Evolutionary conservation across 2,113 vertebrate genomes (phyloP).

Genomic region (Hydropotes inermis): DNA sequence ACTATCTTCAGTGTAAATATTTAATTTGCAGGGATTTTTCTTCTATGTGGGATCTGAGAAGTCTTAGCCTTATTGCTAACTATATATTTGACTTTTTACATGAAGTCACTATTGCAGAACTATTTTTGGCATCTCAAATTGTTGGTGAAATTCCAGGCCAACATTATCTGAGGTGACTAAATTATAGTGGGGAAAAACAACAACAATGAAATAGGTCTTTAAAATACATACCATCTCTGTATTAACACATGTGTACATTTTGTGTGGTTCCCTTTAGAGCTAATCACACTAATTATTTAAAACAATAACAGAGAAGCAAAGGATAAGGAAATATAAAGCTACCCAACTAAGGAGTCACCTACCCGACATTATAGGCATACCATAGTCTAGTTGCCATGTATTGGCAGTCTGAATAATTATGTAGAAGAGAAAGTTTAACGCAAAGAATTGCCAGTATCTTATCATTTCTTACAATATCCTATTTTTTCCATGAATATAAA

Average conservation of each 20-base stretch:
- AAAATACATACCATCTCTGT: neutral
- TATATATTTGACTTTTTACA: neutral
- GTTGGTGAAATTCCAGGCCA: conserved; percentile 3
- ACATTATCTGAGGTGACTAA: neutral
- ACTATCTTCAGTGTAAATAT: neutral
- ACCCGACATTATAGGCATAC: conserved; percentile 60
- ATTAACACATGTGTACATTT: conserved; percentile 2
- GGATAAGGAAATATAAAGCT: conserved; percentile 67
- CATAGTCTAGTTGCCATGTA: conserved; percentile 65
- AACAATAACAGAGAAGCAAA: conserved; percentile 52
- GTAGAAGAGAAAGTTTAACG: conserved; percentile 18
- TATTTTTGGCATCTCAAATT: neutral
- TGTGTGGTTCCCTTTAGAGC: conserved; percentile 41
- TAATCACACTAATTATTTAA: conserved; percentile 47
- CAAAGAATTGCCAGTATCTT: conserved; percentile 43
- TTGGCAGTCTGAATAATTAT: conserved; percentile 54
- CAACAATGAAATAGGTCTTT: neutral
- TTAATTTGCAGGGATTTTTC: neutral
- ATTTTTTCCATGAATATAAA: conserved; percentile 29
- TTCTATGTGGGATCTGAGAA: neutral
- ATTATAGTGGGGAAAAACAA: neutral
- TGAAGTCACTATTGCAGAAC: neutral
- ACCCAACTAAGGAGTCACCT: conserved; percentile 55
- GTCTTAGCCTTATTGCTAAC: neutral
- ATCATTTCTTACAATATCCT: conserved; percentile 49